These are phyloP conservation scores for Heteromormyrus szaboi DNA, from an alignment of 2,797 vertebrate species.

Conservation along the genomic window DNA sequence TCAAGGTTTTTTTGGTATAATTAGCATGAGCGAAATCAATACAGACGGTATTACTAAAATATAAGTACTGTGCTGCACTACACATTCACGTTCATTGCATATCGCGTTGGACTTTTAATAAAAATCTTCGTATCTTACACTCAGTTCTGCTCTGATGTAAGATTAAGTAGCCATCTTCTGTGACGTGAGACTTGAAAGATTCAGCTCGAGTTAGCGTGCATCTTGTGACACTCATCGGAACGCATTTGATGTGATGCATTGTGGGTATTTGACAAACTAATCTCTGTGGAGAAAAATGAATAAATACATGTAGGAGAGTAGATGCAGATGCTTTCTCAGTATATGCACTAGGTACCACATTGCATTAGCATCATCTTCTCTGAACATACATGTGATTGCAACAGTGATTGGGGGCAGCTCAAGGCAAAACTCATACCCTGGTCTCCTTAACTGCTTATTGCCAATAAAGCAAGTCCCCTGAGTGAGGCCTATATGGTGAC, in stretches of 20 bases:
- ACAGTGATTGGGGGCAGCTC: background rate
- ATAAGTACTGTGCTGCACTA: background rate
- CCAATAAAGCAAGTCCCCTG: constrained; percentile 8
- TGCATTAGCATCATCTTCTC: background rate
- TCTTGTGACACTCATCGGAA: background rate
- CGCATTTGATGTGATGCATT: background rate
- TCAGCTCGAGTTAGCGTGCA: background rate
- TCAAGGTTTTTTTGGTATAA: background rate
- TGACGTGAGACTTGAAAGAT: background rate
- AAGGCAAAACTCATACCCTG: background rate
- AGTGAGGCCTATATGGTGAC: background rate
- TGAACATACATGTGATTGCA: constrained; percentile 1
- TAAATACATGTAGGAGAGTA: background rate
- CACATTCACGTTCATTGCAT: background rate
- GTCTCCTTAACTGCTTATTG: constrained; percentile 9
- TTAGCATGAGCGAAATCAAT: background rate
- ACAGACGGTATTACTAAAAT: background rate
- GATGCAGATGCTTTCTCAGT: background rate
- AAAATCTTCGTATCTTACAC: background rate
- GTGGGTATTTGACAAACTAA: background rate
- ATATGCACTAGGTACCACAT: background rate
- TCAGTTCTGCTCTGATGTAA: background rate
- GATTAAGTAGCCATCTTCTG: background rate
- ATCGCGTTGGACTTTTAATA: background rate
- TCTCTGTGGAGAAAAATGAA: background rate